Percentiles rank a stretch among this genome's conserved stretches.
Evolutionary conservation across 2,797 vertebrate genomes (phyloP).

Genomic region (Tarsius wallacei): DNA sequence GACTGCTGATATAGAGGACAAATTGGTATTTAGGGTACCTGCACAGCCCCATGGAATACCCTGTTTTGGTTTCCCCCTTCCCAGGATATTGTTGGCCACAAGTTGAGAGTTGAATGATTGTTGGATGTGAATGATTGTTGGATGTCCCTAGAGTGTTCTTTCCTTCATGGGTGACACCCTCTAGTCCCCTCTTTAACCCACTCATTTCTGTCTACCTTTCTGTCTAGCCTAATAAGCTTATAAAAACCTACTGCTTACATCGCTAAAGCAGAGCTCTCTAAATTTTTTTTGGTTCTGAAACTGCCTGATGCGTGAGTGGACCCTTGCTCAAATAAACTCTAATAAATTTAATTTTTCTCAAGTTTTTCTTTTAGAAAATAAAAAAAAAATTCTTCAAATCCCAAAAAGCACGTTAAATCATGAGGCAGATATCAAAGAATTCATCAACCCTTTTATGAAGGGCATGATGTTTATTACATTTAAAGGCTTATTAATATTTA

Average conservation of each 20-base stretch:
- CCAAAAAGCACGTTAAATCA: conserved; percentile 39
- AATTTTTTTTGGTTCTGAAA: neutral
- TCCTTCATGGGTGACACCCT: too few relatives aligned
- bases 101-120: too few relatives aligned
- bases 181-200: too few relatives aligned
- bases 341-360: neutral
- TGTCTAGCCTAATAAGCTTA: neutral
- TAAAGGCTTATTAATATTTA: conserved; percentile 56
- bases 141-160: too few relatives aligned
- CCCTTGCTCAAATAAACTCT: neutral
- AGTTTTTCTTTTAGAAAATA: neutral
- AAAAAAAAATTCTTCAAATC: conserved; percentile 30
- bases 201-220: too few relatives aligned
- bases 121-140: too few relatives aligned
- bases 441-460: neutral
- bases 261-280: neutral
- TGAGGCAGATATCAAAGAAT: conserved; percentile 26
- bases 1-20: too few relatives aligned
- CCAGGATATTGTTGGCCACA: too few relatives aligned
- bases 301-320: neutral
- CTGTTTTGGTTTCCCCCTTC: too few relatives aligned
- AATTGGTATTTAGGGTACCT: too few relatives aligned
- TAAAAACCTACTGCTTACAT: neutral
- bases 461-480: neutral
- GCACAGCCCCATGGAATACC: too few relatives aligned